Evolutionary conservation across 2,113 vertebrate genomes (phyloP).

Genomic region (Oryzias woworae): DNA sequence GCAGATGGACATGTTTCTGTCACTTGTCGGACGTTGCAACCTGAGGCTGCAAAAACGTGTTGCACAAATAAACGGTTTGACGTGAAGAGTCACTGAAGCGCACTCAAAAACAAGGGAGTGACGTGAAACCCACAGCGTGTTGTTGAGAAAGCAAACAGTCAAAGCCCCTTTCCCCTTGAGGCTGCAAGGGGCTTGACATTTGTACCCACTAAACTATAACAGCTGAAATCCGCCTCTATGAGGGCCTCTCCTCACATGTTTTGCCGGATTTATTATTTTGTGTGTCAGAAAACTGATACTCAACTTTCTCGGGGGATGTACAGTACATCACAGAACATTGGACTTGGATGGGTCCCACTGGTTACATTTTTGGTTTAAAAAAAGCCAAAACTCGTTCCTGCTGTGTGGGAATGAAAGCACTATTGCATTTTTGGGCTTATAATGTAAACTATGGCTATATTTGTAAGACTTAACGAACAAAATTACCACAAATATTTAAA

Average conservation of each 20-base stretch:
- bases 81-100: constrained; percentile 63
- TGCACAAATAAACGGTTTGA: constrained; percentile 70
- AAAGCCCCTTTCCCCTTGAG: constrained; percentile 23
- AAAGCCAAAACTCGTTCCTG: too few relatives aligned
- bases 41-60: constrained; percentile 56
- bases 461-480: too few relatives aligned
- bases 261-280: neutral
- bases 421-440: too few relatives aligned
- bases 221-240: neutral
- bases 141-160: constrained; percentile 72
- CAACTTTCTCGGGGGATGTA: too few relatives aligned
- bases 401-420: too few relatives aligned
- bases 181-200: constrained; percentile 8
- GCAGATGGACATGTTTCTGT: constrained; percentile 9
- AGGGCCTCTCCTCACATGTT: neutral
- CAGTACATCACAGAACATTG: too few relatives aligned
- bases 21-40: constrained; percentile 29
- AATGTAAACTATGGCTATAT: too few relatives aligned
- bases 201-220: constrained; percentile 1
- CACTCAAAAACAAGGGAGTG: constrained; percentile 68
- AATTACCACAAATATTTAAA: too few relatives aligned
- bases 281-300: too few relatives aligned
- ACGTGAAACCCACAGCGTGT: constrained; percentile 61
- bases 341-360: too few relatives aligned
- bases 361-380: too few relatives aligned